Evolutionary conservation across 2,797 vertebrate species (phyloP).

Genomic region (Myripristis murdjan): DNA sequence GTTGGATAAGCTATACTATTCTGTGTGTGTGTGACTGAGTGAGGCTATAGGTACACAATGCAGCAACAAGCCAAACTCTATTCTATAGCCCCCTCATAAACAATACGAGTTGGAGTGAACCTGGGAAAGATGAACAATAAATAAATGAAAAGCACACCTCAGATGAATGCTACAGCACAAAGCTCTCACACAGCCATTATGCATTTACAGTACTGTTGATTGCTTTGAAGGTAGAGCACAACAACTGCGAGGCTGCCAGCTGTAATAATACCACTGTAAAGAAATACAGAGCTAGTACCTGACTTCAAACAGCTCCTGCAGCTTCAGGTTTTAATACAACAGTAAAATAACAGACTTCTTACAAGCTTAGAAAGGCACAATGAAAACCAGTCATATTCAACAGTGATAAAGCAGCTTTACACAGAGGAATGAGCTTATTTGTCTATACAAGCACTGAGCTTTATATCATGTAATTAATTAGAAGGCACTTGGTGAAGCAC

Average conservation of each 20-base stretch:
- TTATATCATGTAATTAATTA: no score
- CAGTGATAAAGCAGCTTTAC: no score
- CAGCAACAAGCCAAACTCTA: conserved; percentile 30
- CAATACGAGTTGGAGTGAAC: conserved; percentile 5
- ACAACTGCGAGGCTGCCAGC: neutral
- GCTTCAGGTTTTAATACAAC: conserved; percentile 3
- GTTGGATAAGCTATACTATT: conserved; percentile 12
- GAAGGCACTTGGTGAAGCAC: no score
- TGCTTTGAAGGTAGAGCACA: conserved; percentile 33
- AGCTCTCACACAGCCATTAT: neutral
- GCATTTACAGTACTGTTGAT: conserved; percentile 20
- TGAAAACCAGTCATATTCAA: no score
- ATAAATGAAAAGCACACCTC: conserved; percentile 18
- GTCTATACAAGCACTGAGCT: no score
- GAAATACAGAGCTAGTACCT: neutral
- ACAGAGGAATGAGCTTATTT: no score
- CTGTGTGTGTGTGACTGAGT: no score
- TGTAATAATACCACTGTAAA: neutral
- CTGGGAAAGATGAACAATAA: conserved; percentile 12
- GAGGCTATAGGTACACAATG: neutral
- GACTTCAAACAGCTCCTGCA: neutral
- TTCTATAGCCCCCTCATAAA: conserved; percentile 7
- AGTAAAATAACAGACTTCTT: no score
- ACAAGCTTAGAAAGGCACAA: no score
- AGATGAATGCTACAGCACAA: conserved; percentile 15